Evolutionary conservation across 92 coral and sea anemone genomes (phyloP).

Genomic region (Porites evermanni): DNA sequence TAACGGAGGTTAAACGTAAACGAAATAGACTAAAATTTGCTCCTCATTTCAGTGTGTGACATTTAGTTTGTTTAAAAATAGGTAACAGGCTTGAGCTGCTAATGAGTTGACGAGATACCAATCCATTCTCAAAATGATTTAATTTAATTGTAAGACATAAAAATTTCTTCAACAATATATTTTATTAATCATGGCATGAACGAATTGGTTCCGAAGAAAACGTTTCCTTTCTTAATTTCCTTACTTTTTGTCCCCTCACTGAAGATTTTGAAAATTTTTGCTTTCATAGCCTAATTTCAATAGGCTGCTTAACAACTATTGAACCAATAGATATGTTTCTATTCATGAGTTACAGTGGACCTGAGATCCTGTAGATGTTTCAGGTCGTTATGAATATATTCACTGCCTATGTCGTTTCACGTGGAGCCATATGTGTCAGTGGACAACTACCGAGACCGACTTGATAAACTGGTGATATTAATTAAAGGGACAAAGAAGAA

Average conservation of each 20-base stretch:
- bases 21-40: no score
- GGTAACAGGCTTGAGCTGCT: neutral
- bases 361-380: neutral
- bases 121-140: constrained; percentile 9
- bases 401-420: neutral
- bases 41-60: no score
- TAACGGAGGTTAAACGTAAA: no score
- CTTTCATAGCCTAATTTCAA: constrained; percentile 1
- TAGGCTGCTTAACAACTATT: neutral
- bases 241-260: neutral
- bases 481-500: neutral
- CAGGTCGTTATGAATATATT: neutral
- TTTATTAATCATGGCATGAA: neutral
- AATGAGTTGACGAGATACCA: constrained; percentile 22
- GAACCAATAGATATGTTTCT: neutral
- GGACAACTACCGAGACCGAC: neutral
- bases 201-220: neutral
- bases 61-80: neutral
- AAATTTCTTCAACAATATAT: neutral
- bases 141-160: neutral
- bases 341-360: no score
- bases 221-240: neutral
- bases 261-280: neutral
- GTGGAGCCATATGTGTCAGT: neutral
- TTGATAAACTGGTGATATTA: no score